Evolutionary conservation across 2,113 vertebrate genomes (phyloP), one percentile per base, ranked within the genome.

Genomic region (Spermophilus dauricus): DNA sequence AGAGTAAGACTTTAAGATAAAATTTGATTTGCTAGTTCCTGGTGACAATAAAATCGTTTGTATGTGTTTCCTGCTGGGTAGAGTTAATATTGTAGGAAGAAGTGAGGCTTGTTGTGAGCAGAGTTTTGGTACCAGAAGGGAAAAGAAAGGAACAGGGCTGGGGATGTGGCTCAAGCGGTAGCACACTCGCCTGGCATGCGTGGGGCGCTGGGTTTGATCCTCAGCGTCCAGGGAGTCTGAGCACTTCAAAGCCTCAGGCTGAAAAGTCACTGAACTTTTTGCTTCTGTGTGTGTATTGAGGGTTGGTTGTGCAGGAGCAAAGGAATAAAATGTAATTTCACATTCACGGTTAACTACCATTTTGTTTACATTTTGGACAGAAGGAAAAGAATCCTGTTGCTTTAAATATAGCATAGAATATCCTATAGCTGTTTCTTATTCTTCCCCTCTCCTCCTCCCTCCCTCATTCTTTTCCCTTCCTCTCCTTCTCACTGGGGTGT

Each of bases 1-100:
- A 85, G 58, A 88, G 53, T 73, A 76, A 75, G 65, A 42, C 80
- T 94, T 94, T 95, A 39, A 89, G 82, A 86, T 89, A 37, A 86
- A 72, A 22, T 83, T 78, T 86, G 86, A 73, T 78, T 94, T 87
- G 63, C 32, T 80, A 34, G 34, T 82, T 86, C 18, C 56, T 42
- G 26, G 45, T 63, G 69, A 67, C 1, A 69, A 63, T 94, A 81
- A 73, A 85, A 77, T 91, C 30, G 1, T 76, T 65, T 58, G 28
- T 61, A 51, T 39, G 2, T 75, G 13, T 63, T 82, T 96, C 67
- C 26, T 72, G 37, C 18, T 88, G 67, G 48, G 26, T 17, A 84
- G 56, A 51, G 10, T 58, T 78, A 67, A 69, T 34, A 73, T 48
- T 77, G 22, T 45, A 37, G 91, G 85, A 92, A 89, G 56, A 89